Base-by-base conservation (phyloP, 2,113 vertebrate genomes). In the Panthera uncia region DNA sequence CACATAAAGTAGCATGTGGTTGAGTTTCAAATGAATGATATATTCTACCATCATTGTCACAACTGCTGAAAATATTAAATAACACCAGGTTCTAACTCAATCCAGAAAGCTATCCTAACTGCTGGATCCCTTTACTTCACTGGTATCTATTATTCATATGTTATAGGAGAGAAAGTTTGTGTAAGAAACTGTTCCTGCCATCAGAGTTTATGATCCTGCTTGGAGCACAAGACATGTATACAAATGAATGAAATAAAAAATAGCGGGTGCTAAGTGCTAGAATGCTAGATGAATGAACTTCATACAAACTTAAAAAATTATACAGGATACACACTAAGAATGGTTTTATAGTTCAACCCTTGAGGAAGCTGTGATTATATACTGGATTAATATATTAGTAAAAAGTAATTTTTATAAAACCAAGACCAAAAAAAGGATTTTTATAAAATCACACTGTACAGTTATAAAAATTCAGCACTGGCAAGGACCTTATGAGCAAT, bases 51-150 rank as follows among this genome's bases (percentile, higher is more conserved):
- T 27, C n/a, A n/a, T 31, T 86, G 78, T 76, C 57, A 48, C 3
- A 21, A 61, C 6, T 89, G 48, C 84, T 50, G 31, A 76, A 97
- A 96, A 92, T 92, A 65, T 45, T 89, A 93, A 93, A 82, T 85
- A 97, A 71, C 80, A 78, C 13, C 36, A 91, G 27, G 36, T 93
- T 83, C 76, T 73, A 73, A 93, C 38, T 45, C 73, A 92, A 23
- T 80, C 79, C 65, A 81, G 80, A 65, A 89, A 78, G 27, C 15
- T 82, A 16, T 25, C 23, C 66, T 45, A 36, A 52, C 38, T 3
- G 27, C 25, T 33, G n/a, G 41, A 66, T 93, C 68, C 48, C 36
- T 91, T 89, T 52, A 73, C 63, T 74, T 96, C 57, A 27, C 23
- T 63, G n/a, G 6, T 74, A 69, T 91, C 55, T 91, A 14, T 74